Evolutionary conservation across 2,797 vertebrate species (phyloP).

Genomic region (Poecilia picta): DNA sequence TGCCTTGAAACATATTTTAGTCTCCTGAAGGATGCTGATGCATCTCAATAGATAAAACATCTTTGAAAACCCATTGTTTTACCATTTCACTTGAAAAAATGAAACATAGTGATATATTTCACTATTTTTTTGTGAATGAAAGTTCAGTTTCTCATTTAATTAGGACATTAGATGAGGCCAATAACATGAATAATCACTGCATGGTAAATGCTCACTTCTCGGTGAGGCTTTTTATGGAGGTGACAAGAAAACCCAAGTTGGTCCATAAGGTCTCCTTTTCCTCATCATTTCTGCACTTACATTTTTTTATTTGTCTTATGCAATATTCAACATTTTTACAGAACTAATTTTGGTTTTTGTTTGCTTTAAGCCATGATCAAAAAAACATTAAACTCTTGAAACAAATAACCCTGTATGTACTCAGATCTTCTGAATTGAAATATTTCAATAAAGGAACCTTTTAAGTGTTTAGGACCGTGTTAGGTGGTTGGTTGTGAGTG

Average conservation of each 20-base stretch:
- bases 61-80: background rate
- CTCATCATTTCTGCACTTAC: background rate
- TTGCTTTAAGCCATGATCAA: background rate
- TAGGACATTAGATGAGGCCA: background rate
- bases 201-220: background rate
- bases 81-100: background rate
- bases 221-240: background rate
- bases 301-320: background rate
- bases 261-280: background rate
- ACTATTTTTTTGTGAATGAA: background rate
- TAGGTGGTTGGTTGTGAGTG: background rate
- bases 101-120: background rate
- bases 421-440: background rate
- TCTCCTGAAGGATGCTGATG: background rate
- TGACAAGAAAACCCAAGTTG: background rate
- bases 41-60: background rate
- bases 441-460: background rate
- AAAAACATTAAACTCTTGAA: background rate
- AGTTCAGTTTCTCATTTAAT: background rate
- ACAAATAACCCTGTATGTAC: background rate
- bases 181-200: background rate
- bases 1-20: background rate
- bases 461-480: background rate
- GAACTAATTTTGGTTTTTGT: background rate
- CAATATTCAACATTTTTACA: background rate